Evolutionary conservation across 2,888 invertebrate genomes (phyloP).

Genomic region (Orgyia antiqua): DNA sequence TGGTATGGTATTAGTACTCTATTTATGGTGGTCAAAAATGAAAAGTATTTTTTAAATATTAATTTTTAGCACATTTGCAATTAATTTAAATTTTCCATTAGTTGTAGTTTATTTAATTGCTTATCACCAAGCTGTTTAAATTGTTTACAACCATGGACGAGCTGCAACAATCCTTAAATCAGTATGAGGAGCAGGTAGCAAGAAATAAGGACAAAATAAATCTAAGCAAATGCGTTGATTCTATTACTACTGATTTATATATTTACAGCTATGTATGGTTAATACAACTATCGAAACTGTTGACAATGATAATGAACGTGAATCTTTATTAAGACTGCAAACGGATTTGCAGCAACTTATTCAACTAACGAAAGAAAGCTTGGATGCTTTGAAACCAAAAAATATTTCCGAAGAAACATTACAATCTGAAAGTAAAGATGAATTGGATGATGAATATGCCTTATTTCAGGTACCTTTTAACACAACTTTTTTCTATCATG

Average conservation of each 20-base stretch:
- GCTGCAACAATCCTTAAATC: conserved; percentile 47
- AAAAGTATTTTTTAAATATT: too few relatives aligned
- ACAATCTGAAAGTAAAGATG: conserved; percentile 28
- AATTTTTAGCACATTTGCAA: too few relatives aligned
- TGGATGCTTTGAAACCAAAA: conserved; percentile 41
- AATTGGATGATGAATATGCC: conserved; percentile 79
- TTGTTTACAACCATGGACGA: conserved; percentile 41
- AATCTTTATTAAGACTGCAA: conserved; percentile 78
- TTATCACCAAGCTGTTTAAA: too few relatives aligned
- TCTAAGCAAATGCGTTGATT: conserved; percentile 1
- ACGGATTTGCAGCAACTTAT: conserved; percentile 83
- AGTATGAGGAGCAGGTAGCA: conserved; percentile 64
- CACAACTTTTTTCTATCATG: too few relatives aligned
- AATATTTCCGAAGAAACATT: conserved; percentile 7
- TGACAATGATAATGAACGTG: conserved; percentile 65
- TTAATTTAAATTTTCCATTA: too few relatives aligned
- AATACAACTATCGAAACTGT: conserved; percentile 74
- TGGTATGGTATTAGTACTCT: too few relatives aligned
- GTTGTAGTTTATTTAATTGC: too few relatives aligned
- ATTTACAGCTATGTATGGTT: conserved; percentile 79
- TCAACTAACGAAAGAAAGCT: conserved; percentile 81
- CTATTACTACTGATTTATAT: conserved; percentile 6
- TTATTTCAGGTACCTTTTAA: conserved; percentile 84
- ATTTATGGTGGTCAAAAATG: too few relatives aligned
- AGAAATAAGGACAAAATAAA: conserved; percentile 5